Evolutionary conservation across 2,888 invertebrate species (phyloP), one percentile per base, ranked within the genome.

Genomic region (Glaucopsyche alexis): DNA sequence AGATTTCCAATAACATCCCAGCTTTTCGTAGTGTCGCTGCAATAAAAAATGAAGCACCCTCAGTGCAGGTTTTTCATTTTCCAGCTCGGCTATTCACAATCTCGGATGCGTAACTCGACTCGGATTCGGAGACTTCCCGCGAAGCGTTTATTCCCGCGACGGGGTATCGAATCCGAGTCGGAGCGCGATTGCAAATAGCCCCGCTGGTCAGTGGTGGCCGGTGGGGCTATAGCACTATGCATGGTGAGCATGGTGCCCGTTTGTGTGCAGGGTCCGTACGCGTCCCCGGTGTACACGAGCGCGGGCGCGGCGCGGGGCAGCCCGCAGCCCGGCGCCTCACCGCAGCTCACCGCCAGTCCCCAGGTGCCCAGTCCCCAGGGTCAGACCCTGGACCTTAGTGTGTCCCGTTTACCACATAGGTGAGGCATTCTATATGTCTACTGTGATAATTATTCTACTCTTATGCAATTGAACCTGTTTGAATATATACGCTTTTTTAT

Each of bases 291-390:
- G 86, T 96, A 96, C 87, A 95, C 95, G 82, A 95, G 96, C 80
- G 96, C 96, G 77, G 96, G 95, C 83, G 95, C 66, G n/a, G 72
- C 72, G 64, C 95, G 95, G 78, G 96, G 96, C 81, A 96, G 96
- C 88, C 97, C 97, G 79, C 97, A 96, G 88, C 96, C 97, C 75
- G 97, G 97, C 80, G 96, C 97, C 78, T 97, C 97, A 90, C 97
- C 97, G 78, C 93, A 93, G 84, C 94, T 96, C 81, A 95, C 96
- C 79, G 96, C 97, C 84, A 97, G 97, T 93, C 97, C 97, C 78
- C 97, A 97, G 94, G 97, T 97, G 91, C 97, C 97, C 84, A 97
- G 97, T 93, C 97, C 97, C 77, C 97, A 97, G 93, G 97, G 97
- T 82, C 97, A 97, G 89, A 97, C 97, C 82, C 94, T 97, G 88